Percentiles rank a stretch among this genome's conserved stretches.
Evolutionary conservation across 2,888 invertebrate species (phyloP).

Genomic region (Trachelus troglodyta): DNA sequence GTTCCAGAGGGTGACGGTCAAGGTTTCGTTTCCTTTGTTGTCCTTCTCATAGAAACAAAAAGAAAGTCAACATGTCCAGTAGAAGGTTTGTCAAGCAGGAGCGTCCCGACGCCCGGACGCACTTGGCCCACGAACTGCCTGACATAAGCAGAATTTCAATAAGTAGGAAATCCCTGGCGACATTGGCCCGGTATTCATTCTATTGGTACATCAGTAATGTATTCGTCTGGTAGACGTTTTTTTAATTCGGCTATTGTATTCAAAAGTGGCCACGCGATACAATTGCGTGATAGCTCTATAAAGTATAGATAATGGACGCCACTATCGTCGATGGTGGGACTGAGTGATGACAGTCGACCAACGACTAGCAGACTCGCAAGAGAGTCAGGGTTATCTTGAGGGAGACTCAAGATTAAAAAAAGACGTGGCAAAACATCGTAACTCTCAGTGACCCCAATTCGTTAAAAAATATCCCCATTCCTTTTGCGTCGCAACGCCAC

Average conservation of each 20-base stretch:
- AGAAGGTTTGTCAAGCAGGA: neutral
- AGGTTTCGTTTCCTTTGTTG: neutral
- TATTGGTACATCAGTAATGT: neutral
- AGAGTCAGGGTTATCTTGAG: neutral
- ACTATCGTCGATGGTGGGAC: neutral
- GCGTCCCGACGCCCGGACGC: neutral
- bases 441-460: neutral
- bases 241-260: neutral
- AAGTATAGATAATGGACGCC: neutral
- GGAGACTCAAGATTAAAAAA: neutral
- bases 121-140: neutral
- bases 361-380: neutral
- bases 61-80: neutral
- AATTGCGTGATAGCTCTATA: neutral
- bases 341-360: neutral
- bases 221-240: neutral
- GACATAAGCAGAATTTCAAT: neutral
- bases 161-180: neutral
- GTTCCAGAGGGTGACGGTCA: neutral
- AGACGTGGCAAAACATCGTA: neutral
- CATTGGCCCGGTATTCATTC: neutral
- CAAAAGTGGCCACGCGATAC: neutral
- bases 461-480: neutral
- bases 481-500: neutral
- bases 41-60: neutral